These are phyloP conservation scores for Gymnocheta viridis DNA, from an alignment of 2,888 invertebrate species.

Conservation along the genomic window DNA sequence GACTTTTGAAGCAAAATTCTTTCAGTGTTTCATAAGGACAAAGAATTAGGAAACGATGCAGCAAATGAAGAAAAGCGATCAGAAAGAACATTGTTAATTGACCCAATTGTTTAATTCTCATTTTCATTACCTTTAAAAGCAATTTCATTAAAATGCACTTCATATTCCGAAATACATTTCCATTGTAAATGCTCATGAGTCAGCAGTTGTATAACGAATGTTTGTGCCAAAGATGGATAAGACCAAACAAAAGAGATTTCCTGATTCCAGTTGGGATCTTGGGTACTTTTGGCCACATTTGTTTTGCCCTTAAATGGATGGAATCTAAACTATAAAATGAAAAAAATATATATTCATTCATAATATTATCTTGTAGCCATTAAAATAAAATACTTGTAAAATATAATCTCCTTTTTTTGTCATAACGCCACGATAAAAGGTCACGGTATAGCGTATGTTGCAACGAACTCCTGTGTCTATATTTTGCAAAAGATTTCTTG, in stretches of 20 bases:
- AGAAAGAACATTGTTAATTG: no score
- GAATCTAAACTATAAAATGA: constrained; percentile 75
- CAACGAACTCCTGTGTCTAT: constrained; percentile 70
- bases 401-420: constrained; percentile 79
- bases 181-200: constrained; percentile 82
- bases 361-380: not conserved
- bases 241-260: constrained; percentile 89
- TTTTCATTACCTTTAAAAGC: constrained; percentile 75
- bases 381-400: constrained; percentile 76
- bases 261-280: constrained; percentile 89
- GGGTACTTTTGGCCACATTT: constrained; percentile 84
- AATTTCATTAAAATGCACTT: constrained; percentile 79
- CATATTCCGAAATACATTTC: constrained; percentile 78
- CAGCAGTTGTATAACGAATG: constrained; percentile 86
- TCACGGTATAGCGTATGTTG: constrained; percentile 83
- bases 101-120: no score
- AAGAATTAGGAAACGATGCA: no score
- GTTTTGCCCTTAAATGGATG: constrained; percentile 85
- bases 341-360: constrained; percentile 5
- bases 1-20: no score
- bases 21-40: no score
- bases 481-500: constrained; percentile 77
- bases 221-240: constrained; percentile 90
- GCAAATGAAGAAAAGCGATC: no score
- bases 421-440: constrained; percentile 83